phyloP scores from a whole-genome alignment of 2,113 vertebrate genomes.

The Tachysurus vachellii region DNA sequence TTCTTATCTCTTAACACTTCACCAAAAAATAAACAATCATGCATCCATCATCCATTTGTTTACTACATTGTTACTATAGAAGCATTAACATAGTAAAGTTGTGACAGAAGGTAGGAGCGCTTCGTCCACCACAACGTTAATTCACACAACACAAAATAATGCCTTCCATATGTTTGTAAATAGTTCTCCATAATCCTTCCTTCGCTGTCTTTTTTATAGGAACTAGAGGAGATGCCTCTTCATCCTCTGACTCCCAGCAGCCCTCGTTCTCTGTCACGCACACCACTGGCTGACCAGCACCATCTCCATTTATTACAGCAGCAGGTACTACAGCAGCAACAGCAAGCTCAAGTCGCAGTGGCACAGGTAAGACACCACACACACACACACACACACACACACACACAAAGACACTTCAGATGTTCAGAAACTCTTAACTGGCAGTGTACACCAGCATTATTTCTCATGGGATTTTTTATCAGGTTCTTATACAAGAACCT shows the following conservation, averaged over 20 bases:
- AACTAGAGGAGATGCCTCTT: constrained; percentile 68
- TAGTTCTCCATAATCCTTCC: background rate
- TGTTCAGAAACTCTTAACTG: background rate
- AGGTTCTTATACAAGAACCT: background rate
- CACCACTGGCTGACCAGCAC: constrained; percentile 79
- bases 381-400: background rate
- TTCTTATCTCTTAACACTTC: background rate
- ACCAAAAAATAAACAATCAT: background rate
- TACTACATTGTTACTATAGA: background rate
- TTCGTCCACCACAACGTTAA: background rate
- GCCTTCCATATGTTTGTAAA: background rate
- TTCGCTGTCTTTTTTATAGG: constrained; percentile 62
- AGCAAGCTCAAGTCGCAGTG: constrained; percentile 85
- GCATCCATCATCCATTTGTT: background rate
- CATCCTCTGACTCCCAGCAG: constrained; percentile 68
- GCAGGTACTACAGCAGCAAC: constrained; percentile 83
- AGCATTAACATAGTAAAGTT: background rate
- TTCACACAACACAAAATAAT: no score
- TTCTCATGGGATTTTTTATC: background rate
- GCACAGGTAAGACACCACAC: constrained; percentile 76
- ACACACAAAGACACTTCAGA: background rate
- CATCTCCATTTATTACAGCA: constrained; percentile 84
- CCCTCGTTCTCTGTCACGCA: constrained; percentile 70
- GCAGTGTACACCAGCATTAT: background rate
- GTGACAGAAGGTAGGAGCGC: background rate